phyloP scores from a whole-genome alignment of 2,113 vertebrate species.

The Perccottus glenii region DNA sequence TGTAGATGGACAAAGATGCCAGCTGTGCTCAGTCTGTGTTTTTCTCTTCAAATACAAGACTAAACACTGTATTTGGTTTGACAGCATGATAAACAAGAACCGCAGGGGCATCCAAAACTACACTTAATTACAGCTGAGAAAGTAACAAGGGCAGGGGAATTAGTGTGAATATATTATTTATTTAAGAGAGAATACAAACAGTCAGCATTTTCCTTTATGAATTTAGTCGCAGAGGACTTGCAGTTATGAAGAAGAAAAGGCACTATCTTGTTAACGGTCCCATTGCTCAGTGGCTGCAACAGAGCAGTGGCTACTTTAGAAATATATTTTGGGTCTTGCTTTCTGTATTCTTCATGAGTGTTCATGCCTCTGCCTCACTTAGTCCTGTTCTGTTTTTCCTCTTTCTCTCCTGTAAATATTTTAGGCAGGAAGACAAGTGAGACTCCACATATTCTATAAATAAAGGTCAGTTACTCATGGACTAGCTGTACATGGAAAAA shows the following conservation, averaged over 20 bases:
- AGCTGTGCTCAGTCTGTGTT: slow-evolving; percentile 22
- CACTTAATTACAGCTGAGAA: slow-evolving; percentile 22
- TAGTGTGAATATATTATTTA: slow-evolving; percentile 15
- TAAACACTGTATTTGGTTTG: slow-evolving; percentile 12
- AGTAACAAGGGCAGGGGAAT: slow-evolving; percentile 5
- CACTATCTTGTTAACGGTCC: slow-evolving; percentile 13
- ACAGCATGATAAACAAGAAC: slow-evolving; percentile 33
- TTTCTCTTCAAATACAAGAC: background rate
- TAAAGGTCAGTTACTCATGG: slow-evolving; percentile 16
- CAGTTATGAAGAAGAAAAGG: slow-evolving; percentile 20
- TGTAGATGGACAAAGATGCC: slow-evolving; percentile 14
- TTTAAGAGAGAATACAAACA: background rate
- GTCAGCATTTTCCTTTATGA: slow-evolving; percentile 10
- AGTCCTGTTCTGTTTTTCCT: background rate
- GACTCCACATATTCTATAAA: background rate
- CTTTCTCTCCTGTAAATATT: background rate
- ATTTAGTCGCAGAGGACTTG: slow-evolving; percentile 5
- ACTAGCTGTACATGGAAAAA: background rate
- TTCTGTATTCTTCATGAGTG: background rate
- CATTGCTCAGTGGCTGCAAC: slow-evolving; percentile 18
- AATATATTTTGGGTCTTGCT: background rate
- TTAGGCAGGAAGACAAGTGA: background rate
- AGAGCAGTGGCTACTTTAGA: background rate
- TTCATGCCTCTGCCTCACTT: background rate
- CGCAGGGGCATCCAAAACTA: slow-evolving; percentile 28